Evolutionary conservation across 1,140 invertebrate genomes (phyloP).

Genomic region (Hestina assimilis): DNA sequence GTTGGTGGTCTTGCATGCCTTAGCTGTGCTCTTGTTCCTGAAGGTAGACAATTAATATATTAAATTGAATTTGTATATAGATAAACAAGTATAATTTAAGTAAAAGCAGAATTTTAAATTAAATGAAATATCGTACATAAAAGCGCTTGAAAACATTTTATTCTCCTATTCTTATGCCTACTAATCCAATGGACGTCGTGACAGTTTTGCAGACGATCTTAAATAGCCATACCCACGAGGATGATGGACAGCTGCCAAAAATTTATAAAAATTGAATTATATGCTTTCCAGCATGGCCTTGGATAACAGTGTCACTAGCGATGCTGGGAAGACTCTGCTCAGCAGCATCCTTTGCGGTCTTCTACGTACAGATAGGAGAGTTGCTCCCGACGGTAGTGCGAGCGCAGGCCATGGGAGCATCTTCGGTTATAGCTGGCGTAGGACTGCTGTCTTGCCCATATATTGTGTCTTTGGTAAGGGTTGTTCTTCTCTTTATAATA

Average conservation of each 20-base stretch:
- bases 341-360: slow-evolving; percentile 83
- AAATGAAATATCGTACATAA: too few species aligned
- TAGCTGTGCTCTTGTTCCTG: slow-evolving; percentile 83
- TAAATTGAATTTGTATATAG: too few species aligned
- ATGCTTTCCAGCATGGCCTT: slow-evolving; percentile 75
- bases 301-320: slow-evolving; percentile 81
- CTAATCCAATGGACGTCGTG: too few species aligned
- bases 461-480: slow-evolving; percentile 82
- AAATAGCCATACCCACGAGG: too few species aligned
- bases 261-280: slow-evolving; percentile 18
- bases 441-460: slow-evolving; percentile 83
- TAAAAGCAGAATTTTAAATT: too few species aligned
- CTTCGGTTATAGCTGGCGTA: slow-evolving; percentile 83
- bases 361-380: slow-evolving; percentile 84
- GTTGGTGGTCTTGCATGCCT: slow-evolving; percentile 85
- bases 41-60: slow-evolving; percentile 80
- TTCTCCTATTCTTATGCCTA: too few species aligned
- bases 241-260: too few species aligned
- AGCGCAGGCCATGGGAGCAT: slow-evolving; percentile 84
- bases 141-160: too few species aligned
- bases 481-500: not conserved
- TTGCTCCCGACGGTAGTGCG: slow-evolving; percentile 82
- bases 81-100: too few species aligned
- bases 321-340: slow-evolving; percentile 83
- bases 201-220: too few species aligned